Base-by-base conservation (phyloP, 2,113 vertebrate genomes). In the Burhinus oedicnemus region DNA sequence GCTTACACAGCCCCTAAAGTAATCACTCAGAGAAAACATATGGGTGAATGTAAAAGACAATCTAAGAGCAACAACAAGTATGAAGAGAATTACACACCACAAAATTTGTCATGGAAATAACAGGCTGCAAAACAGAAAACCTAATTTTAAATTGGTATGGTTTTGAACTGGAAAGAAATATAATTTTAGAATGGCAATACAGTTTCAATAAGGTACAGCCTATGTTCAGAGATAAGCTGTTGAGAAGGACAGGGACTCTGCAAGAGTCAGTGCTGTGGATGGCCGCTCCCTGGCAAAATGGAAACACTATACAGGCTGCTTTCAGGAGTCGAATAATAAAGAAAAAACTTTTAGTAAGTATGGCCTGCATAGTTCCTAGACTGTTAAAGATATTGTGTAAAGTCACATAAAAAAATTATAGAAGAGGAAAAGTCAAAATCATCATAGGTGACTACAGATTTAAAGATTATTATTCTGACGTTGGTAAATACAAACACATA, bases 401-500 rank as follows among this genome's bases (percentile, higher is more conserved):
- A 75, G 30, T 77, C 60, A 71, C 58, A 47, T n/a, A 45, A 52
- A 90, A 90, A 65, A 71, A 65, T 25, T 34, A 74, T 4, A 80
- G 38, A 49, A 36, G 68, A 93, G 89, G 30, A 91, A 97, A 95
- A 83, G 32, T 25, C 13, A 18, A 89, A 90, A 76, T 70, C 54
- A 49, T 76, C 75, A 83, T 38, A 97, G 85, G 83, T 96, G 94
- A 96, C 78, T 87, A 74, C 29, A 51, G 80, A 83, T 78, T 14
- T 44, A 68, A 92, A 95, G 29, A 89, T 65, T 89, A 82, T 71
- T 93, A 83, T 93, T 92, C 83, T 94, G 64, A 87, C 85, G 21
- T 30, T 83, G 83, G 87, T 87, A 97, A 96, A 97, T 38, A 89
- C 70, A 97, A 97, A 95, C 78, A 95, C 9, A 0, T 29, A 77